These are phyloP conservation scores for Ctena decussata DNA, from an alignment of 2,888 invertebrate genomes.

Conservation along the genomic window DNA sequence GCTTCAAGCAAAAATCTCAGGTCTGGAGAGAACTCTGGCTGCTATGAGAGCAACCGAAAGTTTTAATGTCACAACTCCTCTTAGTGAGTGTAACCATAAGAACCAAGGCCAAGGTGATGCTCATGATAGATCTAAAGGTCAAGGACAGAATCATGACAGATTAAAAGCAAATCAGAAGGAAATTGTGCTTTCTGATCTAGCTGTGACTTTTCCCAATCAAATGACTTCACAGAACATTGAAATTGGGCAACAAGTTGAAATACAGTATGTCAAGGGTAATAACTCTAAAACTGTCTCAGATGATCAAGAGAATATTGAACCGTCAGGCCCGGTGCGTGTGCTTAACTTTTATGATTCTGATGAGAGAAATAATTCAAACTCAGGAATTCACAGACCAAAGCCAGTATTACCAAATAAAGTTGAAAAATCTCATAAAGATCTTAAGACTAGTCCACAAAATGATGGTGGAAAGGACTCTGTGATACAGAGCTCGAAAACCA, in stretches of 20 bases:
- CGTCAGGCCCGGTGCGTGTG: conserved; percentile 61
- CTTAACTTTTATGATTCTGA: conserved; percentile 55
- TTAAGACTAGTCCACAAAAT: not conserved
- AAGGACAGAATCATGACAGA: conserved; percentile 3
- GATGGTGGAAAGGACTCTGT: conserved; percentile 26
- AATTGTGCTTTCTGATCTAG: conserved; percentile 54
- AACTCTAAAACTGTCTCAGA: conserved; percentile 32
- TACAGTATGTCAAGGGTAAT: conserved; percentile 44
- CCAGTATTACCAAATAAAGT: conserved; percentile 60
- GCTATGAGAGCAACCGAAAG: conserved; percentile 64
- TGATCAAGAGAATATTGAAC: conserved; percentile 61
- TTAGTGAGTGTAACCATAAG: conserved; percentile 9
- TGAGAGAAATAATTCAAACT: conserved; percentile 41
- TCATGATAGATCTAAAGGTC: not conserved
- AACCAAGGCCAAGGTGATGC: conserved; percentile 39
- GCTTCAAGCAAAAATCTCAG: conserved; percentile 76
- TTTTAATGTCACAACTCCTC: conserved; percentile 44
- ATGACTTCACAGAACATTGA: conserved; percentile 32
- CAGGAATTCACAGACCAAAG: conserved; percentile 64
- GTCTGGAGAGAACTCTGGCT: conserved; percentile 72
- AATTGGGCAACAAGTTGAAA: conserved; percentile 60
- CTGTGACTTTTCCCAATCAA: conserved; percentile 43
- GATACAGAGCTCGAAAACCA: conserved; percentile 1
- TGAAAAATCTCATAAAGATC: conserved; percentile 37
- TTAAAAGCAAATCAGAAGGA: conserved; percentile 18